These are phyloP conservation scores for Castor canadensis DNA, from an alignment of 2,113 vertebrate species.

Conservation along the genomic window DNA sequence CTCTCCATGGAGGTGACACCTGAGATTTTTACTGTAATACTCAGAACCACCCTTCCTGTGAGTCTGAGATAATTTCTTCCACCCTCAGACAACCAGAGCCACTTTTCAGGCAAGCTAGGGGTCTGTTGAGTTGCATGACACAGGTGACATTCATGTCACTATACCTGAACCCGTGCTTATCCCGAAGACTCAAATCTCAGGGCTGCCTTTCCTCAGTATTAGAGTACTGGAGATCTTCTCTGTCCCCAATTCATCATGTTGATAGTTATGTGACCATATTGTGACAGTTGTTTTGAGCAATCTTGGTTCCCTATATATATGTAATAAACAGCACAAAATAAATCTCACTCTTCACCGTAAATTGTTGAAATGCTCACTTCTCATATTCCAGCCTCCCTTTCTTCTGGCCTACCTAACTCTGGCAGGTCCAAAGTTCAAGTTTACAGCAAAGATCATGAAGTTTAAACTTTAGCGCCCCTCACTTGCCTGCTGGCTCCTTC, in stretches of 20 bases:
- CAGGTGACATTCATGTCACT: fast-evolving
- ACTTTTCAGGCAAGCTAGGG: not conserved
- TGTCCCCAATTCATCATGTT: no score
- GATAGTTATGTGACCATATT: no score
- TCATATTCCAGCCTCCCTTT: not conserved
- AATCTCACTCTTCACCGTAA: not conserved
- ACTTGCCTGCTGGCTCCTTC: not conserved
- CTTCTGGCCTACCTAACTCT: not conserved
- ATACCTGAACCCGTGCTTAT: not conserved
- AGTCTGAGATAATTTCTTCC: conserved; percentile 12
- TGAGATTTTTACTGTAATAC: not conserved
- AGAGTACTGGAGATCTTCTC: not conserved
- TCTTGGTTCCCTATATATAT: not conserved
- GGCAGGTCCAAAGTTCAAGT: conserved; percentile 41
- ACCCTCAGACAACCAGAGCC: not conserved
- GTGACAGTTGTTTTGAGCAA: not conserved
- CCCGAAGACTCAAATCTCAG: not conserved
- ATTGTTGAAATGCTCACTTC: not conserved
- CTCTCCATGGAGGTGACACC: not conserved
- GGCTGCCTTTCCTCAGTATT: not conserved
- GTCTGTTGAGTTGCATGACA: not conserved
- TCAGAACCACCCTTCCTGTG: not conserved
- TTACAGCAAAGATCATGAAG: not conserved
- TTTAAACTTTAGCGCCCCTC: not conserved
- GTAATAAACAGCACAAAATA: not conserved